phyloP scores from a whole-genome alignment of 2,113 vertebrate species.

The Zapus hudsonius region DNA sequence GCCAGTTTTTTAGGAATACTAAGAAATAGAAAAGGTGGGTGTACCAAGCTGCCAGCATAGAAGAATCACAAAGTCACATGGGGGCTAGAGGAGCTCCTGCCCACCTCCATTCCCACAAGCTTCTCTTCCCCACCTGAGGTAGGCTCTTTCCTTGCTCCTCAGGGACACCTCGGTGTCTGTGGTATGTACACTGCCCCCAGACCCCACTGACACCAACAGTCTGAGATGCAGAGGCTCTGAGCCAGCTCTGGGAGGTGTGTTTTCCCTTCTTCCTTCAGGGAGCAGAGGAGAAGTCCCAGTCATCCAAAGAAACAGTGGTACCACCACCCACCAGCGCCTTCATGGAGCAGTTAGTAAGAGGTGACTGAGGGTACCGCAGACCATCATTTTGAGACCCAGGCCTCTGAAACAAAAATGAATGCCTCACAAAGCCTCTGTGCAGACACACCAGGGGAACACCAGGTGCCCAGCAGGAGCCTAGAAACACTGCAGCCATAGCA shows the following conservation, averaged over 20 bases:
- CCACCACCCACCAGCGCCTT: no score
- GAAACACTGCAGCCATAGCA: not conserved
- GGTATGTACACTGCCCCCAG: not conserved
- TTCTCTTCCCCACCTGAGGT: not conserved
- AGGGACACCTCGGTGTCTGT: no score
- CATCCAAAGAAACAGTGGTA: not conserved
- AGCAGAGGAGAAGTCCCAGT: not conserved
- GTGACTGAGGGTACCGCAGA: not conserved
- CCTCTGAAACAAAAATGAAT: not conserved
- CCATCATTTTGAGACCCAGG: not conserved
- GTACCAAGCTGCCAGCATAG: no score
- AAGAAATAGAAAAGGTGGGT: not conserved
- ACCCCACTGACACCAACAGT: accelerated
- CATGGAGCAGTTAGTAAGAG: accelerated
- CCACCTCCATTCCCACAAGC: accelerated
- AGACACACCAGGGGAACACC: not conserved
- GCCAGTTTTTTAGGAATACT: not conserved
- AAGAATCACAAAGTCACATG: not conserved
- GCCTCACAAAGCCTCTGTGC: not conserved
- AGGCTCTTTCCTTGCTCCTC: not conserved
- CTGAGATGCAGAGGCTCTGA: not conserved
- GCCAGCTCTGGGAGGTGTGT: accelerated
- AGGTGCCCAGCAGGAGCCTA: not conserved
- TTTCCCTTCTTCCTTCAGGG: no score
- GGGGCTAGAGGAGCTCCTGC: not conserved